Percentiles rank a stretch among this genome's conserved stretches.
Conservation (phyloP, 2,113 vertebrate genomes). For the Manacus vitellinus region DNA sequence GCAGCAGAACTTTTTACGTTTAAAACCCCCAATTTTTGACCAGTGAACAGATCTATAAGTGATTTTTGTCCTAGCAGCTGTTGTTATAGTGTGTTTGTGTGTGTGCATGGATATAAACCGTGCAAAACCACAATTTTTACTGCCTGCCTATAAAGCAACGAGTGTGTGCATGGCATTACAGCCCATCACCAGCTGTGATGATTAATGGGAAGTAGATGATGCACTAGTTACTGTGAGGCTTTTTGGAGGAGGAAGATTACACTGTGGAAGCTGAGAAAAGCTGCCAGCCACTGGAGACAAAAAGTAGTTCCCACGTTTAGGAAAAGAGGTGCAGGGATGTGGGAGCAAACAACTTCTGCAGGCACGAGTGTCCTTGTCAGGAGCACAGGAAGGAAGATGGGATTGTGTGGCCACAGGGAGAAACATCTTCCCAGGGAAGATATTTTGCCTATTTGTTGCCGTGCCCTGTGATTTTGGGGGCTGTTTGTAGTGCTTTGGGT, state of each 20-base stretch:
- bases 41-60: background rate
- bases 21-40: background rate
- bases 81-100: background rate
- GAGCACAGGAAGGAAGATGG: background rate
- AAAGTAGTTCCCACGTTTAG: background rate
- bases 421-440: background rate
- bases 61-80: background rate
- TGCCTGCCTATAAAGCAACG: background rate
- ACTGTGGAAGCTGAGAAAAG: slow-evolving; percentile 3
- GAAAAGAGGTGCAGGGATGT: background rate
- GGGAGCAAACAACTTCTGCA: background rate
- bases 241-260: slow-evolving; percentile 58
- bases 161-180: background rate
- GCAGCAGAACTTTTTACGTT: no score
- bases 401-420: background rate
- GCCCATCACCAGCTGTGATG: slow-evolving; percentile 18
- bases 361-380: background rate
- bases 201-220: slow-evolving; percentile 26
- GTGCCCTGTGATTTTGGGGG: background rate
- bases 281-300: background rate
- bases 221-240: slow-evolving; percentile 1
- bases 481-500: background rate
- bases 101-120: background rate
- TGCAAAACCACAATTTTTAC: background rate
- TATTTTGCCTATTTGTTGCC: background rate